phyloP scores from a whole-genome alignment of 1,140 invertebrate genomes.

The Periplaneta americana region DNA sequence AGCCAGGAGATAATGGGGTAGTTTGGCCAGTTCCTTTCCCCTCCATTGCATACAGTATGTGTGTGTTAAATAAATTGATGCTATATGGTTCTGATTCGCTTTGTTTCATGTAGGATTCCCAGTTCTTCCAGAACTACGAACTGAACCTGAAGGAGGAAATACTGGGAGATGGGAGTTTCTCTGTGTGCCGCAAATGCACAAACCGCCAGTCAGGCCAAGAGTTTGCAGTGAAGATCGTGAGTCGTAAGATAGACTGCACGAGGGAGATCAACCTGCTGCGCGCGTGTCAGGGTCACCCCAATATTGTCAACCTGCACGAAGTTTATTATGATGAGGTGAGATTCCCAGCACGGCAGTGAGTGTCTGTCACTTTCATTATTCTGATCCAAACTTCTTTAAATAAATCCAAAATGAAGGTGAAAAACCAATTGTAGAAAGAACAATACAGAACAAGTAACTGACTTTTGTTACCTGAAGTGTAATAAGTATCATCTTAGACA shows the following conservation, averaged over 20 bases:
- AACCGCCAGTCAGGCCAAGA: conserved; percentile 62
- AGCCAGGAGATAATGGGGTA: too few relatives aligned
- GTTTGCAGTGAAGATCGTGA: conserved; percentile 90
- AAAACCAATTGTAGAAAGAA: not conserved
- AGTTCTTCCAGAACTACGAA: conserved; percentile 82
- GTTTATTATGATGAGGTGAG: conserved; percentile 71
- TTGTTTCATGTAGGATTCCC: conserved; percentile 73
- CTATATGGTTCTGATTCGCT: too few relatives aligned
- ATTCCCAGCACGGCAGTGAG: not conserved
- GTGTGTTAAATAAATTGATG: too few relatives aligned
- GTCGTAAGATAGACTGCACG: conserved; percentile 64
- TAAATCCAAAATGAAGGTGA: not conserved
- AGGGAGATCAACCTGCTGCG: conserved; percentile 74
- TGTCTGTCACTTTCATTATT: not conserved
- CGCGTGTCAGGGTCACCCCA: conserved; percentile 79
- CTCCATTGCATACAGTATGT: too few relatives aligned
- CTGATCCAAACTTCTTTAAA: not conserved
- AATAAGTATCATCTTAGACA: too few relatives aligned
- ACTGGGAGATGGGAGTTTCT: conserved; percentile 85
- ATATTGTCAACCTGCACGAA: conserved; percentile 81
- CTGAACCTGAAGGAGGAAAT: conserved; percentile 57
- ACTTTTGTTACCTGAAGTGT: too few relatives aligned
- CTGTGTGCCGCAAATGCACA: conserved; percentile 80
- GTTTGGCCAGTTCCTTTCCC: too few relatives aligned
- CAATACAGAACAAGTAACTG: not conserved